Percentiles rank a stretch among this genome's conserved stretches.
These are phyloP conservation scores for Drosophila macrospina DNA, from an alignment of 2,888 invertebrate species.

Conservation along the genomic window DNA sequence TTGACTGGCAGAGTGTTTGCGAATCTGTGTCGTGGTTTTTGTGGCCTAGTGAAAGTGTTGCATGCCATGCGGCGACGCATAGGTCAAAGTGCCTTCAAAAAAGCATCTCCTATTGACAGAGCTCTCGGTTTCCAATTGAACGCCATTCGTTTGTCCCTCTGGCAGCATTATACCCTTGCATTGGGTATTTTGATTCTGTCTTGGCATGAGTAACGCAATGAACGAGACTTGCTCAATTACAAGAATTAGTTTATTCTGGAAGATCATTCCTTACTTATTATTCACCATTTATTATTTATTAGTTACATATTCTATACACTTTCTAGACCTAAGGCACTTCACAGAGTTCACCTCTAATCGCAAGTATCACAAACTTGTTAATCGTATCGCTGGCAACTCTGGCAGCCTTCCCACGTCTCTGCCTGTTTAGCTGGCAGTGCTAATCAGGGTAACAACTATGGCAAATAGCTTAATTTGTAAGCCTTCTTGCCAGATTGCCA, in stretches of 20 bases:
- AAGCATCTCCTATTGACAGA: conserved; percentile 34
- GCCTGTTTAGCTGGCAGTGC: conserved; percentile 19
- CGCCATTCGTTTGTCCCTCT: background rate
- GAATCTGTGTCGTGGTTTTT: conserved; percentile 56
- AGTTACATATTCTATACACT: no score
- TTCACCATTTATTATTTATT: no score
- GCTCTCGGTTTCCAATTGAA: conserved; percentile 29
- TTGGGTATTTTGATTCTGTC: background rate
- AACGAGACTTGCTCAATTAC: background rate
- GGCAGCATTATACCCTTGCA: background rate
- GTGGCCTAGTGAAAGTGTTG: conserved; percentile 70
- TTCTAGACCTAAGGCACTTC: background rate
- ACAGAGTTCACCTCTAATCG: background rate
- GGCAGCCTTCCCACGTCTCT: conserved; percentile 13
- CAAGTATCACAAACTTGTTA: conserved; percentile 4
- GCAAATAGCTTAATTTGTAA: conserved; percentile 77
- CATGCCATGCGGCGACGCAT: conserved; percentile 23
- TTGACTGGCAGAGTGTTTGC: conserved; percentile 42
- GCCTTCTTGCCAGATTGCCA: conserved; percentile 50
- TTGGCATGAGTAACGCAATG: background rate
- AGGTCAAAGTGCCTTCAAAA: conserved; percentile 35
- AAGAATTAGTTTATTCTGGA: no score
- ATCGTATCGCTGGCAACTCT: conserved; percentile 1
- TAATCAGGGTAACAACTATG: conserved; percentile 62
- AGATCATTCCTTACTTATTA: no score